Conservation (phyloP, 2,888 invertebrate species). For the Empis stercorea region DNA sequence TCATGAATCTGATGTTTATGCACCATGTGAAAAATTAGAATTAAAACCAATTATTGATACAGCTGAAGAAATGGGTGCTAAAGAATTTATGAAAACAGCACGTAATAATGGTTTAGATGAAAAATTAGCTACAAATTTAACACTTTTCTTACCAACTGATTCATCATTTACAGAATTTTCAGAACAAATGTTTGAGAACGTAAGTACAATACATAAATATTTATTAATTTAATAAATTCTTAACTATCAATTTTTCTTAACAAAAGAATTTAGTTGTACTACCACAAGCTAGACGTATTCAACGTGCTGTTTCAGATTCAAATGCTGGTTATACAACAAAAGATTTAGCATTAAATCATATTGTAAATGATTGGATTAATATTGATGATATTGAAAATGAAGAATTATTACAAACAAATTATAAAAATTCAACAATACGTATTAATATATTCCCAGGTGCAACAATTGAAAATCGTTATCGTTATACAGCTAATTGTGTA, state of each 20-base stretch:
- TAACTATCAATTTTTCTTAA: slow-evolving; percentile 16
- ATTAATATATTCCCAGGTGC: slow-evolving; percentile 24
- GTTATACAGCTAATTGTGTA: slow-evolving; percentile 54
- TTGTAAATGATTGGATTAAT: slow-evolving; percentile 42
- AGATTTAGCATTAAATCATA: slow-evolving; percentile 43
- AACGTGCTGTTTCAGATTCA: slow-evolving; percentile 14
- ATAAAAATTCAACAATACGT: slow-evolving; percentile 30
- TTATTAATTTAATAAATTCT: not conserved
- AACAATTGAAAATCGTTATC: slow-evolving; percentile 23
- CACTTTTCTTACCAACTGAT: slow-evolving; percentile 50
- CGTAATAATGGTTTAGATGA: slow-evolving; percentile 39
- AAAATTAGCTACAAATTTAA: slow-evolving; percentile 41
- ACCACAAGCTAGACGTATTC: slow-evolving; percentile 16
- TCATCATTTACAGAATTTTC: slow-evolving; percentile 44
- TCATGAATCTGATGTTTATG: slow-evolving; percentile 29
- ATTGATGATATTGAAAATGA: slow-evolving; percentile 46
- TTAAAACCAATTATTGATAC: slow-evolving; percentile 44
- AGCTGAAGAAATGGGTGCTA: slow-evolving; percentile 43
- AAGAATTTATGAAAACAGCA: slow-evolving; percentile 44
- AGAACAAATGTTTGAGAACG: slow-evolving; percentile 41
- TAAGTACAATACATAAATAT: slow-evolving; percentile 22
- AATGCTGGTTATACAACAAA: slow-evolving; percentile 33
- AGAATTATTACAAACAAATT: slow-evolving; percentile 34
- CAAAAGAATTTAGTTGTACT: slow-evolving; percentile 38
- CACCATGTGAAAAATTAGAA: slow-evolving; percentile 42